Evolutionary conservation across 2,888 invertebrate species (phyloP), one percentile per base, ranked within the genome.

Genomic region (Orgyia antiqua): DNA sequence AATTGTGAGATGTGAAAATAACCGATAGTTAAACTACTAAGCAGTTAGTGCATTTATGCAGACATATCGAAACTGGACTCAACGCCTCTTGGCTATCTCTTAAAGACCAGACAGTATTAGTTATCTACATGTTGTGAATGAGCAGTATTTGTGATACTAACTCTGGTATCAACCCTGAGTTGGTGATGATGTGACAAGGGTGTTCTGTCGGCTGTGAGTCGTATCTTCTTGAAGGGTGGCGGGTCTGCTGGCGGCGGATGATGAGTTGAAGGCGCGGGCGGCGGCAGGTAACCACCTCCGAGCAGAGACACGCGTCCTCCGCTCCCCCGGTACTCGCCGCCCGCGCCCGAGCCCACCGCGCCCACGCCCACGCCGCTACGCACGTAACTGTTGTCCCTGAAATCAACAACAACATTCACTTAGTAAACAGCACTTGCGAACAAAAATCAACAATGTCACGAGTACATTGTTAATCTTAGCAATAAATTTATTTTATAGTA

Each of bases 101-200:
- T n/a, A n/a, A n/a, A n/a, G n/a, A n/a, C n/a, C n/a, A n/a, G n/a
- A n/a, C n/a, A n/a, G n/a, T n/a, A n/a, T n/a, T n/a, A n/a, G n/a
- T n/a, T n/a, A n/a, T n/a, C n/a, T n/a, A n/a, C n/a, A n/a, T n/a
- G n/a, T n/a, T n/a, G n/a, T n/a, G n/a, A n/a, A n/a, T n/a, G n/a
- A n/a, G n/a, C n/a, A n/a, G n/a, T n/a, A n/a, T n/a, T n/a, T n/a
- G n/a, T n/a, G 10, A 15, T 36, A 64, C 73, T 68, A 47, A 84
- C 75, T 87, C 91, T 87, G 13, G 91, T 91, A 61, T 92, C 92
- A 47, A 92, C 90, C 65, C 91, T 88, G 49, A 92, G 84, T 45
- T 89, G 90, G 55, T 87, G 88, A 42, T 82, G 88, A 56, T 68
- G 78, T 51, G 76, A 56, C 65, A 72, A 39, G 42, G 82, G 68